Evolutionary conservation across 1,140 invertebrate genomes (phyloP).

Genomic region (Onthophagus taurus): DNA sequence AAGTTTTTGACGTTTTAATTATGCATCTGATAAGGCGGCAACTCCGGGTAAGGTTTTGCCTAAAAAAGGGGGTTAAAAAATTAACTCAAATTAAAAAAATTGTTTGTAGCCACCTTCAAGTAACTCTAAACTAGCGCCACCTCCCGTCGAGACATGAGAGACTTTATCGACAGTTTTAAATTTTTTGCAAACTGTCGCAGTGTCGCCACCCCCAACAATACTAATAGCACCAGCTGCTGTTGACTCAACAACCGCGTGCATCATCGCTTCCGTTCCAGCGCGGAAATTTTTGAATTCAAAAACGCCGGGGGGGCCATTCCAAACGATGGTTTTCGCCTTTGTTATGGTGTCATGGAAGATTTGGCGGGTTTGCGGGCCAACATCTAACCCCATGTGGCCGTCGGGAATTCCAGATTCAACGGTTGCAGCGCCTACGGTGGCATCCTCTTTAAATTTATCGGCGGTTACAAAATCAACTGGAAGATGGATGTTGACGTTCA

Average conservation of each 20-base stretch:
- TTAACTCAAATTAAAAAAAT: slow-evolving; percentile 13
- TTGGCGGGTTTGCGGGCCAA: slow-evolving; percentile 78
- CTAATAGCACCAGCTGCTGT: slow-evolving; percentile 72
- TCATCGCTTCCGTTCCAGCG: slow-evolving; percentile 81
- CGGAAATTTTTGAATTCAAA: slow-evolving; percentile 96
- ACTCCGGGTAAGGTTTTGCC: slow-evolving; percentile 86
- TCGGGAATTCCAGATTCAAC: slow-evolving; percentile 80
- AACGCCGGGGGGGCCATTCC: slow-evolving; percentile 98
- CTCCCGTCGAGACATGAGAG: slow-evolving; percentile 96
- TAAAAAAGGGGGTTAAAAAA: slow-evolving; percentile 35
- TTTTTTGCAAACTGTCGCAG: slow-evolving; percentile 94
- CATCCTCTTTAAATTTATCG: slow-evolving; percentile 93
- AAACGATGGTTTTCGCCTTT: slow-evolving; percentile 91
- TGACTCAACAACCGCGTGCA: slow-evolving; percentile 89
- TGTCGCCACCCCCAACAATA: slow-evolving; percentile 95
- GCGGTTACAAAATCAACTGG: slow-evolving; percentile 94
- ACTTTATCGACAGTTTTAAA: slow-evolving; percentile 95
- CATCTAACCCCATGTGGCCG: slow-evolving; percentile 88
- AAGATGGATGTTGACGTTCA: slow-evolving; percentile 90
- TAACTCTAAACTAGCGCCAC: slow-evolving; percentile 94
- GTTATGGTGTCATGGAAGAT: slow-evolving; percentile 73
- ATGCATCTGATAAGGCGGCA: slow-evolving; percentile 71
- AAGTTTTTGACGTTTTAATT: too few relatives aligned
- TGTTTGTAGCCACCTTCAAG: slow-evolving; percentile 72
- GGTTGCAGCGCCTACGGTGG: slow-evolving; percentile 50